Percentiles rank a stretch among this genome's conserved stretches.
Conservation (phyloP, 1,140 invertebrate species). For the Megalopta genalis region DNA sequence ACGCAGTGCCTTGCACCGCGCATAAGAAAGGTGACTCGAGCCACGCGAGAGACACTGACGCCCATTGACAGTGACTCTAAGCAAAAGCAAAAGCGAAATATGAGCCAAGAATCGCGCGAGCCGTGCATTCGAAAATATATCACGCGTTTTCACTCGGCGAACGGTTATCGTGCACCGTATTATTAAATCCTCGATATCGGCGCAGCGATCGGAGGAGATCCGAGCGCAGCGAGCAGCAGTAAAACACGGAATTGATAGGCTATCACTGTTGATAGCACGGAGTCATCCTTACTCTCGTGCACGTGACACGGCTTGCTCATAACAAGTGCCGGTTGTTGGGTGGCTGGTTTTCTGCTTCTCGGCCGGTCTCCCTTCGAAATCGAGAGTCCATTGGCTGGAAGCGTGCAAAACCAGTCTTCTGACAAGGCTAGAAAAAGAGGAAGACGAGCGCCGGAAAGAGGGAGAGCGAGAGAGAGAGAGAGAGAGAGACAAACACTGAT, state of each 20-base stretch:
- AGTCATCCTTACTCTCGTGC: slow-evolving; percentile 39
- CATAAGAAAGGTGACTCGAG: no score
- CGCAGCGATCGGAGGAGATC: not conserved
- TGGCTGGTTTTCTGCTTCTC: slow-evolving; percentile 47
- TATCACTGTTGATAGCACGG: slow-evolving; percentile 36
- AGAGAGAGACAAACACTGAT: not conserved
- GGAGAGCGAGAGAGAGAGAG: not conserved
- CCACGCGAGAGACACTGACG: no score
- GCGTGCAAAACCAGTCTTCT: slow-evolving; percentile 63
- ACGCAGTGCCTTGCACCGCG: no score
- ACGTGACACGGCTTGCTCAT: slow-evolving; percentile 57
- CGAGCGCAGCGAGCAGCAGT: not conserved
- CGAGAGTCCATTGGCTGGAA: slow-evolving; percentile 62
- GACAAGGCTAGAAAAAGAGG: slow-evolving; percentile 51
- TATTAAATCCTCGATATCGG: no score
- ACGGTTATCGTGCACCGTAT: no score
- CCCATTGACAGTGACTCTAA: no score
- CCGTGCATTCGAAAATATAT: no score
- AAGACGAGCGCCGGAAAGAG: not conserved
- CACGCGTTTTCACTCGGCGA: no score
- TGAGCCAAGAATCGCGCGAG: no score
- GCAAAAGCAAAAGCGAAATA: no score
- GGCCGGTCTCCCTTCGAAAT: slow-evolving; percentile 61
- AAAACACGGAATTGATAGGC: slow-evolving; percentile 2
- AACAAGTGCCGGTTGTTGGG: slow-evolving; percentile 54